phyloP scores from a whole-genome alignment of 1,140 invertebrate species.

The Phymastichus coffea region DNA sequence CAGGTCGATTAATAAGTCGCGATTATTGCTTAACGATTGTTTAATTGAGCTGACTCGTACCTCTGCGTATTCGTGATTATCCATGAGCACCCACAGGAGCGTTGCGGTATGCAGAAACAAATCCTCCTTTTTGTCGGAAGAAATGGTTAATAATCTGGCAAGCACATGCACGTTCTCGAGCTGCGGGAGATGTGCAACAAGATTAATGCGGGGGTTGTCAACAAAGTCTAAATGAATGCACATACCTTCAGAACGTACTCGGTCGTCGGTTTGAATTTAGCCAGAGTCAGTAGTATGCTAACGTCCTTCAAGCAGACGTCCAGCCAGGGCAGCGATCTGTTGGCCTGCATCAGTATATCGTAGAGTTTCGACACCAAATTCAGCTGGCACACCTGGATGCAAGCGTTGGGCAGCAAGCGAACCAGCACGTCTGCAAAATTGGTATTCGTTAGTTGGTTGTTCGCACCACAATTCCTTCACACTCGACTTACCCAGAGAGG shows the following conservation, averaged over 20 bases:
- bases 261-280: slow-evolving; percentile 40
- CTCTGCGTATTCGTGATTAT: slow-evolving; percentile 29
- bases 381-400: slow-evolving; percentile 39
- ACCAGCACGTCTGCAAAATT: slow-evolving; percentile 44
- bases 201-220: too few relatives aligned
- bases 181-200: too few relatives aligned
- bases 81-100: slow-evolving; percentile 35
- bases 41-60: slow-evolving; percentile 13
- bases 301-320: slow-evolving; percentile 42
- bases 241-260: slow-evolving; percentile 39
- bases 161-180: slow-evolving; percentile 34
- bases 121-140: slow-evolving; percentile 29
- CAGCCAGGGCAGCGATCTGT: slow-evolving; percentile 49
- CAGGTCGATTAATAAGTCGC: not conserved
- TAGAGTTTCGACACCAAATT: slow-evolving; percentile 43
- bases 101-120: slow-evolving; percentile 39
- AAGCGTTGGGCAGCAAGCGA: slow-evolving; percentile 40
- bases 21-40: too few relatives aligned
- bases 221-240: too few relatives aligned
- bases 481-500: slow-evolving; percentile 37
- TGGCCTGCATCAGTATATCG: slow-evolving; percentile 37
- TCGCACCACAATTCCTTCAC: not conserved
- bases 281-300: slow-evolving; percentile 47
- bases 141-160: slow-evolving; percentile 34
- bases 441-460: not conserved